Evolutionary conservation across 2,113 vertebrate species (phyloP).

Genomic region (Indicator indicator): DNA sequence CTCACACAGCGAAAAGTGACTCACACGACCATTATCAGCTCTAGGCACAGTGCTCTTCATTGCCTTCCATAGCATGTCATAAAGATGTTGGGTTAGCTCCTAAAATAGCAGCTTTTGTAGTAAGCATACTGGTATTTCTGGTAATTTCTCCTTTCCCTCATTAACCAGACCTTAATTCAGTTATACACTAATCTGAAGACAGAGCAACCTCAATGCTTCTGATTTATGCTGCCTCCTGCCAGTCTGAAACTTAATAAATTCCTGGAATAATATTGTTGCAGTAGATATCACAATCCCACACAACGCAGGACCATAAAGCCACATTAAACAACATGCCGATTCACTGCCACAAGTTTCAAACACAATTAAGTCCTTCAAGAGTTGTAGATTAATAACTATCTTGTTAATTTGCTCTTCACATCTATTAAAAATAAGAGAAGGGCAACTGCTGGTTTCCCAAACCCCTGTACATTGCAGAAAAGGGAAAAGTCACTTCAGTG

Average conservation of each 20-base stretch:
- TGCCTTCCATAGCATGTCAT: background rate
- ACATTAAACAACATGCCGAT: background rate
- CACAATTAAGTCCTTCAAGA: background rate
- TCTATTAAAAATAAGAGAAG: background rate
- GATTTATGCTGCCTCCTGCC: background rate
- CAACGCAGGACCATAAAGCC: background rate
- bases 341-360: background rate
- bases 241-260: constrained; percentile 10
- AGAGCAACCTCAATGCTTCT: background rate
- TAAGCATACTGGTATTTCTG: background rate
- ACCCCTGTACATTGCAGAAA: background rate
- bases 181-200: background rate
- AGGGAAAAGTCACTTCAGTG: background rate
- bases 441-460: background rate
- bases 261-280: background rate
- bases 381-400: background rate
- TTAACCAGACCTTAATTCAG: background rate
- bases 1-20: background rate
- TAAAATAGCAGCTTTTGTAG: background rate
- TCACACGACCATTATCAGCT: background rate
- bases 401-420: background rate
- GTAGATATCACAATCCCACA: background rate
- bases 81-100: background rate
- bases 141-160: background rate
- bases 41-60: accelerated